phyloP scores from a whole-genome alignment of 2,113 vertebrate genomes.

The Stictonetta naevosa region DNA sequence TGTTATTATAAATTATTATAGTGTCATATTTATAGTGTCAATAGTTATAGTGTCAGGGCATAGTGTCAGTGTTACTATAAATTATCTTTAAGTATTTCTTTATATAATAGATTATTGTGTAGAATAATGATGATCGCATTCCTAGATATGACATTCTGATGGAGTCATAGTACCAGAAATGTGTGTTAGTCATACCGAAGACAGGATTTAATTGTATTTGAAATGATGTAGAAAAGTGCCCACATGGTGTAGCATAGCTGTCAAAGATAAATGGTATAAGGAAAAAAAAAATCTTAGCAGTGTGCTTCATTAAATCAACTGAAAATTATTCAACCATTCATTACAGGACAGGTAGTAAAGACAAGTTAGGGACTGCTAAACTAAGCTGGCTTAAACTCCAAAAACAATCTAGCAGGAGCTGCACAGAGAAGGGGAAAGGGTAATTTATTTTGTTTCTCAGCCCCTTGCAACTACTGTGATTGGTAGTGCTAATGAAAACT shows the following conservation, averaged over 20 bases:
- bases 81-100: neutral
- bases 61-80: neutral
- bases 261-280: neutral
- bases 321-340: neutral
- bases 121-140: neutral
- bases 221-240: neutral
- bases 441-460: slow-evolving; percentile 22
- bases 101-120: neutral
- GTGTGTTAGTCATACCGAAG: neutral
- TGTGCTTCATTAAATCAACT: neutral
- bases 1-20: no score
- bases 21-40: no score
- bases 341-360: neutral
- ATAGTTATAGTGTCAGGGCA: neutral
- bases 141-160: neutral
- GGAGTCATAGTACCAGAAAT: neutral
- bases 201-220: neutral
- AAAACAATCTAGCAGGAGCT: neutral
- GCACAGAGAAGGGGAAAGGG: neutral
- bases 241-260: neutral
- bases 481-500: neutral
- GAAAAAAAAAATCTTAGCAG: neutral
- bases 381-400: neutral
- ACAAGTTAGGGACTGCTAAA: neutral
- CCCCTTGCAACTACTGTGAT: neutral